Base-by-base conservation (phyloP, 2,888 invertebrate species). In the Nowickia ferox region DNA sequence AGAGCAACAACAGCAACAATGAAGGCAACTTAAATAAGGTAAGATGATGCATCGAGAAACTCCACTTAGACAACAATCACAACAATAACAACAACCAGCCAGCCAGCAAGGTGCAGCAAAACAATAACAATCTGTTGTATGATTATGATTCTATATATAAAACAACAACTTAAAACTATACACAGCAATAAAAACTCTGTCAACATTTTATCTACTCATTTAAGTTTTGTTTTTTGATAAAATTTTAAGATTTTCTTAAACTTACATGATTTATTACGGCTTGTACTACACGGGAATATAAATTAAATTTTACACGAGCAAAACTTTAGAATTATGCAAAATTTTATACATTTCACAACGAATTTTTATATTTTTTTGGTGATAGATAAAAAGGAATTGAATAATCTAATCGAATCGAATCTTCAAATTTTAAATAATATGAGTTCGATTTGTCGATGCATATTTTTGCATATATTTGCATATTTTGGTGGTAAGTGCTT, bases 161-260 rank as follows among this genome's bases (percentile, higher is more conserved):
- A 53, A 74, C 42, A 69, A 69, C 53, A 53, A 84, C 38, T 17
- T 63, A 30, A 6, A 30, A 30, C 6, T 30, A 51, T 13, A 15
- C 19, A 76, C n/a, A 53, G 59, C 10, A 59, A 74, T 19, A 59
- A 66, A 71, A 86, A 86, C 80, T 84, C 80, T 84, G 61, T 80
- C 83, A 80, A 69, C 72, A 84, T 80, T 86, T 80, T 80, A 51
- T 82, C 22, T 76, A 38, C 72, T 84, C 80, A 38, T 71, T 40
- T 66, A 19, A 30, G 68, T 72, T 77, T 63, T 82, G 57, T 11
- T 84, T 46, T 51, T 30, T 55, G 51, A 55, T 53, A 22, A 22
- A 61, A 61, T 40, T 40, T 48, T 55, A 71, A 51, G 80, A 38
- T 57, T 68, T 71, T 65, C 68, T 44, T 53, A 77, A 19, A 44